These are phyloP conservation scores for Halictus ligatus DNA, from an alignment of 2,888 invertebrate species.

Conservation along the genomic window DNA sequence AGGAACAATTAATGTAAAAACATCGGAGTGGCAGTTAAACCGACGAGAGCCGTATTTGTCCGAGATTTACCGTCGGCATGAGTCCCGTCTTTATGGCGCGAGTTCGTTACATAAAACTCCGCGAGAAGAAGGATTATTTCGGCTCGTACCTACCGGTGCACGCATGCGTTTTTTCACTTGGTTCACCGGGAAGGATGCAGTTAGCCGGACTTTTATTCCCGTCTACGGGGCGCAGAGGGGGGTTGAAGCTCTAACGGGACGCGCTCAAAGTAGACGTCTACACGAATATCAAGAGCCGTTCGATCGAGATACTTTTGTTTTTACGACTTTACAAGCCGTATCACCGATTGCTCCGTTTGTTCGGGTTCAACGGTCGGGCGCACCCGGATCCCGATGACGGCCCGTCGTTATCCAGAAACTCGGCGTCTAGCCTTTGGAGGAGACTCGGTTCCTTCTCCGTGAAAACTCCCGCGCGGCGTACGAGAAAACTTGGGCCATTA, in stretches of 20 bases:
- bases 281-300: slow-evolving; percentile 52
- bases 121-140: slow-evolving; percentile 35
- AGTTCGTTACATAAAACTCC: slow-evolving; percentile 34
- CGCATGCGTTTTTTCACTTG: slow-evolving; percentile 22
- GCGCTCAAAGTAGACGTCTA: slow-evolving; percentile 33
- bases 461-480: slow-evolving; percentile 26
- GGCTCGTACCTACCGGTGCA: slow-evolving; percentile 6
- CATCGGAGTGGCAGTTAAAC: neutral
- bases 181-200: neutral
- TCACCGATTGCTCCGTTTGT: slow-evolving; percentile 73
- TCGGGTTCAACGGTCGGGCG: slow-evolving; percentile 74
- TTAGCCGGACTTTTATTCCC: slow-evolving; percentile 35
- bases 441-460: slow-evolving; percentile 41
- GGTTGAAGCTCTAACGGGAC: neutral
- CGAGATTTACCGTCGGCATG: slow-evolving; percentile 29
- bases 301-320: slow-evolving; percentile 70
- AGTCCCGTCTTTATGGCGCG: slow-evolving; percentile 37
- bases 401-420: slow-evolving; percentile 58
- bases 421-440: slow-evolving; percentile 14
- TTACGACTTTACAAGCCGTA: slow-evolving; percentile 74
- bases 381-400: slow-evolving; percentile 64
- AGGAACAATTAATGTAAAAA: neutral
- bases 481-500: slow-evolving; percentile 64
- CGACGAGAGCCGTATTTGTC: neutral
- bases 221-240: neutral